Evolutionary conservation across 2,797 vertebrate species (phyloP), one percentile per base, ranked within the genome.

Genomic region (Anniella stebbinsi): DNA sequence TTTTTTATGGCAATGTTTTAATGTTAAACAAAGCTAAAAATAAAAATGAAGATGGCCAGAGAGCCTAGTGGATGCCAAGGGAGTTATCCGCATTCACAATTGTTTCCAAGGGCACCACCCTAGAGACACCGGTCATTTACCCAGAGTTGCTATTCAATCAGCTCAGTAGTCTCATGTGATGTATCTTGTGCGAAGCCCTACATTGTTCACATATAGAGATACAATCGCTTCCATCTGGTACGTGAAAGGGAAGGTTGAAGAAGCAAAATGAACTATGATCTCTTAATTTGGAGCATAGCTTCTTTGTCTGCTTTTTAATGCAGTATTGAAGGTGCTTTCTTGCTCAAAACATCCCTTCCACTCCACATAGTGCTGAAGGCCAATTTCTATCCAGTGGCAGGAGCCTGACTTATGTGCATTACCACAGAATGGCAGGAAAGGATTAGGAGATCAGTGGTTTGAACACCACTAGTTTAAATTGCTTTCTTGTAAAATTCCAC

Each of bases 381-480:
- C 13, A 54, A 15, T 76, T 76, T 66, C 81, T 63, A 17, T 84
- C 76, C 84, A 83, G 11, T 76, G 28, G 60, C 3, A 51, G 69
- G 9, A 11, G 72, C n/a, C n/a, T 90, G 69, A 82, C 57, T 48
- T 51, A 69, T 23, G 60, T 41, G 72, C 15, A 75, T 90, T 57
- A 30, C 57, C 45, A 75, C 10, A 69, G 25, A 90, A 83, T 84
- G 57, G 60, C 72, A 83, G 60, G 70, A 83, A 90, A 87, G 28
- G 48, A 90, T 90, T 87, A 90, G 72, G 70, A 87, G 80, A 90
- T 86, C 33, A 86, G 69, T 81, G 67, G 78, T 87, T 87, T 76
- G 30, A 82, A 90, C 83, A 77, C 28, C 70, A 91, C 73, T 89
- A 88, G 54, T 78, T 85, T 88, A 92, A 87, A 84, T 78, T 63